These are phyloP conservation scores for Clangula hyemalis DNA, from an alignment of 2,797 vertebrate species.

Conservation along the genomic window DNA sequence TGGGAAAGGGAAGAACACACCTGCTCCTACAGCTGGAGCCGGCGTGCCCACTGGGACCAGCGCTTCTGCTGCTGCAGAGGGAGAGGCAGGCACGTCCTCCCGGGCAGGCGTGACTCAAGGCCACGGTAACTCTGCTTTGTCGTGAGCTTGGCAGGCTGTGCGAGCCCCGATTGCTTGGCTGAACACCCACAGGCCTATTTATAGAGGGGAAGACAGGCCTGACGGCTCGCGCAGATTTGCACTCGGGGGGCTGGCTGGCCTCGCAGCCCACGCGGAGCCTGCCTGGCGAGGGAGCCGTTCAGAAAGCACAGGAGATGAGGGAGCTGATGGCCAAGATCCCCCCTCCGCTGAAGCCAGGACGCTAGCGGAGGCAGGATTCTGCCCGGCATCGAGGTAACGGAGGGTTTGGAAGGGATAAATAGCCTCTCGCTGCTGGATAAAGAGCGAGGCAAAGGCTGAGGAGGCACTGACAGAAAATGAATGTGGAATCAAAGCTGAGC, in stretches of 20 bases:
- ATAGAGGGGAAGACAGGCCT: background rate
- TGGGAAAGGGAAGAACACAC: background rate
- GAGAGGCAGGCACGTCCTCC: background rate
- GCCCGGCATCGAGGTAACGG: rapidly evolving
- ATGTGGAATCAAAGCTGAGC: constrained; percentile 32
- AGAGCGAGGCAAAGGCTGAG: background rate
- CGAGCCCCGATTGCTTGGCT: rapidly evolving
- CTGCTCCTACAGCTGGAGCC: background rate
- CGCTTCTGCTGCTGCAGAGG: background rate
- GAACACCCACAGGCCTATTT: background rate
- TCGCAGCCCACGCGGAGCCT: background rate
- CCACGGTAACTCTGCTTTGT: background rate
- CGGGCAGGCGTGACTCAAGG: background rate
- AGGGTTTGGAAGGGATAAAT: background rate
- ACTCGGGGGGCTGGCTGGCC: background rate
- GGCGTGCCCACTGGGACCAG: background rate
- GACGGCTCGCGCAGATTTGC: background rate
- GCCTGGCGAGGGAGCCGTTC: background rate
- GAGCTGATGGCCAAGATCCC: background rate
- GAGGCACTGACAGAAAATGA: constrained; percentile 44
- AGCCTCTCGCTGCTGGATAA: background rate
- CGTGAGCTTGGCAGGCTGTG: background rate
- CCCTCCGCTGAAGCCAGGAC: background rate
- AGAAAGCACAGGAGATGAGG: background rate
- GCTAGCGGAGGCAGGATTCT: background rate